These are phyloP conservation scores for Ceyx melanurus DNA, from an alignment of 2,113 vertebrate species.

Conservation along the genomic window DNA sequence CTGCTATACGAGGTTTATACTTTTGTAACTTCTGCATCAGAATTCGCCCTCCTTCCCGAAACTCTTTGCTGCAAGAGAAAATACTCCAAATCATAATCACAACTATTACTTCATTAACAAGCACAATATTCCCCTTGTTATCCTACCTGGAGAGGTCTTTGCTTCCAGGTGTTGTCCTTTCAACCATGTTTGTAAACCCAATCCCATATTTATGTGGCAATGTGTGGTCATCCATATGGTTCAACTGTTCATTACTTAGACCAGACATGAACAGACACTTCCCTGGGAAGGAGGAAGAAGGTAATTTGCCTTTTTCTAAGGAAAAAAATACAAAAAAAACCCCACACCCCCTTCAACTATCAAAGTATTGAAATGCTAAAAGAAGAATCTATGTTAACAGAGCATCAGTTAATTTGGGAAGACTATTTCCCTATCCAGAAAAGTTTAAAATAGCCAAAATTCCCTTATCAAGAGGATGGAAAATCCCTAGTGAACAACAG, in stretches of 20 bases:
- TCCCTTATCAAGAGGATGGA: not conserved
- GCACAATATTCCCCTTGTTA: not conserved
- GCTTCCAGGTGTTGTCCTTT: conserved; percentile 94
- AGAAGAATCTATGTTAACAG: not conserved
- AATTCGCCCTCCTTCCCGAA: conserved; percentile 96
- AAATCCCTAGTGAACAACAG: not conserved
- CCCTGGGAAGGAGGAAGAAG: conserved; percentile 76
- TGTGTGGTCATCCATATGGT: conserved; percentile 87
- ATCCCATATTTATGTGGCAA: conserved; percentile 94
- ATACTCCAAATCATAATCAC: conserved; percentile 44
- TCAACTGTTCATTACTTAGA: conserved; percentile 90
- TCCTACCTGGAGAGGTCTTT: conserved; percentile 93
- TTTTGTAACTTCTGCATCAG: conserved; percentile 94
- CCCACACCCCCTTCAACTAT: accelerated
- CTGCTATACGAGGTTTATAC: conserved; percentile 94
- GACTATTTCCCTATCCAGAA: not conserved
- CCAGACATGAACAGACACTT: conserved; percentile 98
- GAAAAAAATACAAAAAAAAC: not conserved
- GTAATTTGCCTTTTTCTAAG: not conserved
- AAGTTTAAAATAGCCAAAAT: not conserved
- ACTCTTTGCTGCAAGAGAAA: conserved; percentile 86
- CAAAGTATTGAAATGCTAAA: not conserved
- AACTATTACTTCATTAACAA: not conserved
- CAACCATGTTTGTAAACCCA: conserved; percentile 98
- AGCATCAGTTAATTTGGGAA: not conserved